Conservation (phyloP, 2,888 invertebrate genomes). For the Eutolmus rufibarbis region DNA sequence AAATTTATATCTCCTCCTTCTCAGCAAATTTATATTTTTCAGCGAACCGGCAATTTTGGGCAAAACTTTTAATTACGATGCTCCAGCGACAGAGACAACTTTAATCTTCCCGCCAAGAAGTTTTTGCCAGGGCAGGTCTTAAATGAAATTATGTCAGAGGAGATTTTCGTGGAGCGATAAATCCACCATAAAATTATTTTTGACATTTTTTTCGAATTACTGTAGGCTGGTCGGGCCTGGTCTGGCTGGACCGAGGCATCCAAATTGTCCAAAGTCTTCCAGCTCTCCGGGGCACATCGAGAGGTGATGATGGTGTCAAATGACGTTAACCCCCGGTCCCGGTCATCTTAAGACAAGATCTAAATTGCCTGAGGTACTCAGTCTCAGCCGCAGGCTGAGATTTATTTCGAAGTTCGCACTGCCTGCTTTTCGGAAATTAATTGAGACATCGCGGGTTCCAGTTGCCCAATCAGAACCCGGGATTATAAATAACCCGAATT, state of each 20-base stretch:
- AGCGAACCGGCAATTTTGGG: background rate
- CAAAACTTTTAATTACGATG: constrained; percentile 3
- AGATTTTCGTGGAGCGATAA: constrained; percentile 26
- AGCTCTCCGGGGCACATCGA: background rate
- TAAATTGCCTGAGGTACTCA: background rate
- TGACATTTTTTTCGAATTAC: constrained; percentile 17
- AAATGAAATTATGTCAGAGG: constrained; percentile 26
- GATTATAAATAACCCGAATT: background rate
- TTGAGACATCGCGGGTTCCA: background rate
- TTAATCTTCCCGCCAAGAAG: constrained; percentile 21
- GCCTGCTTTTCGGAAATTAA: background rate
- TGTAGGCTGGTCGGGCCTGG: background rate
- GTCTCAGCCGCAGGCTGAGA: background rate
- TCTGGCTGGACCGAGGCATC: background rate
- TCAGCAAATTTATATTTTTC: background rate
- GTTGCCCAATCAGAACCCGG: background rate
- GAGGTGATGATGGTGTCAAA: constrained; percentile 21
- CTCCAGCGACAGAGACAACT: background rate
- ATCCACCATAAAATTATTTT: constrained; percentile 21
- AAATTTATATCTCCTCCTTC: background rate
- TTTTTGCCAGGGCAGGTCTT: background rate
- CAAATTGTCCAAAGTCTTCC: background rate
- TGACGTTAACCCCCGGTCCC: background rate
- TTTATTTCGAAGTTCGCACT: background rate
- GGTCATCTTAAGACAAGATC: constrained; percentile 10